phyloP scores from a whole-genome alignment of 2,797 vertebrate species.

The Rhincodon typus region DNA sequence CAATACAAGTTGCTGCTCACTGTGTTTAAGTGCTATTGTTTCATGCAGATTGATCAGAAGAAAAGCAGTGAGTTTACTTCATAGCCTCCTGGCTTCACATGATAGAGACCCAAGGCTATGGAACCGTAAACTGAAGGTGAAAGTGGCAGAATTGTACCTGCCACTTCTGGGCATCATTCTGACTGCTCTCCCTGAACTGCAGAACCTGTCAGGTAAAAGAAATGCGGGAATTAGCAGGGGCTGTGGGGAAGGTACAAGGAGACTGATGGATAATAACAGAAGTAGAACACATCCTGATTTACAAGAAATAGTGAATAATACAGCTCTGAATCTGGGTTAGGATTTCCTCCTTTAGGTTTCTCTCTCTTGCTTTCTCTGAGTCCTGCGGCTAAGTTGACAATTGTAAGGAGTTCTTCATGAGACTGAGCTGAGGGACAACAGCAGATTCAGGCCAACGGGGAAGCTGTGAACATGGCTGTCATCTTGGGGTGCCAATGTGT shows the following conservation, averaged over 20 bases:
- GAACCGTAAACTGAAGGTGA: not conserved
- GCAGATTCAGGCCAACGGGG: not conserved
- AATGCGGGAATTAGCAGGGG: not conserved
- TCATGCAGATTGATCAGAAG: not conserved
- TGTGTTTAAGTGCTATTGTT: not conserved
- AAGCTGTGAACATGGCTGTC: not conserved
- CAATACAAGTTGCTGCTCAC: not conserved
- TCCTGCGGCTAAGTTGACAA: not conserved
- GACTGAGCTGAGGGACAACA: not conserved
- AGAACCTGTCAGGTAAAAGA: slow-evolving; percentile 33
- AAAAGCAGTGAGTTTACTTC: slow-evolving; percentile 29
- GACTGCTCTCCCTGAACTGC: slow-evolving; percentile 21
- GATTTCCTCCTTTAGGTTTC: not conserved
- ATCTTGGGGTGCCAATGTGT: not conserved
- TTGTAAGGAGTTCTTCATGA: not conserved
- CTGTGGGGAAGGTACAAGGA: too few relatives aligned
- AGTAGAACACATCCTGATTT: not conserved
- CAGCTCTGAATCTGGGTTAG: not conserved
- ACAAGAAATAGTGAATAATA: not conserved
- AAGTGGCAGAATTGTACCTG: slow-evolving; percentile 33
- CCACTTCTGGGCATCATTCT: slow-evolving; percentile 29
- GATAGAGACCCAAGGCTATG: not conserved
- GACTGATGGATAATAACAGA: not conserved
- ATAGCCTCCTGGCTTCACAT: slow-evolving; percentile 30
- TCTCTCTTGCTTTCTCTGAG: not conserved